Percentiles rank a stretch among this genome's conserved stretches.
Evolutionary conservation across 2,888 invertebrate species (phyloP).

Genomic region (Cantharis nigra): DNA sequence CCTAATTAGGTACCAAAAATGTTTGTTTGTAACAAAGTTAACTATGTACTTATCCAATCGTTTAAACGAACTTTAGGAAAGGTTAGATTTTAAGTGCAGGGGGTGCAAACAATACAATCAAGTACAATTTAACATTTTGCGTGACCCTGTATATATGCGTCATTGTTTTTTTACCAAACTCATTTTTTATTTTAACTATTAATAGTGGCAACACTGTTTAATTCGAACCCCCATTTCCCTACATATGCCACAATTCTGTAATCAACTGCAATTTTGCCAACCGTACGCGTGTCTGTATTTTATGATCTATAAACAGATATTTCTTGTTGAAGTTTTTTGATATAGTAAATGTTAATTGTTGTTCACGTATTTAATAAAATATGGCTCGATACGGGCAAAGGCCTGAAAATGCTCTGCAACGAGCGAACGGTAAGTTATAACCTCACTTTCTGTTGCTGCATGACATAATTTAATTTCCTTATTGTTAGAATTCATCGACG

Average conservation of each 20-base stretch:
- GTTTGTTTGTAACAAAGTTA: no score
- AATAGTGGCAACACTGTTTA: neutral
- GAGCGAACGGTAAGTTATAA: slow-evolving; percentile 87
- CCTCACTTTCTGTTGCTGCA: slow-evolving; percentile 19
- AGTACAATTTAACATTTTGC: neutral
- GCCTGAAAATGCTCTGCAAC: slow-evolving; percentile 98
- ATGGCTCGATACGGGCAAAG: slow-evolving; percentile 92
- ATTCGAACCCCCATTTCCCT: neutral
- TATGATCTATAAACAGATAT: neutral
- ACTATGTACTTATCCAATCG: no score
- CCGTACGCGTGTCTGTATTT: neutral
- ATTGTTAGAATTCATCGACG: slow-evolving; percentile 92
- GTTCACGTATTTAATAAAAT: neutral
- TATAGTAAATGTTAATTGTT: neutral
- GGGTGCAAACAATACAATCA: no score
- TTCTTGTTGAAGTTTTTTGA: neutral
- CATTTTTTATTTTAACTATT: neutral
- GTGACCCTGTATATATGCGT: neutral
- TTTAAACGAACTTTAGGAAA: no score
- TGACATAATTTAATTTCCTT: slow-evolving; percentile 33
- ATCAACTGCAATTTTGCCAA: neutral
- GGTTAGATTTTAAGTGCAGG: no score
- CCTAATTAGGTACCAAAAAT: no score
- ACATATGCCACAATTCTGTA: neutral
- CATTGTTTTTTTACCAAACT: neutral